These are phyloP conservation scores for Phrynocephalus forsythii DNA, from an alignment of 2,797 vertebrate genomes.

Conservation along the genomic window DNA sequence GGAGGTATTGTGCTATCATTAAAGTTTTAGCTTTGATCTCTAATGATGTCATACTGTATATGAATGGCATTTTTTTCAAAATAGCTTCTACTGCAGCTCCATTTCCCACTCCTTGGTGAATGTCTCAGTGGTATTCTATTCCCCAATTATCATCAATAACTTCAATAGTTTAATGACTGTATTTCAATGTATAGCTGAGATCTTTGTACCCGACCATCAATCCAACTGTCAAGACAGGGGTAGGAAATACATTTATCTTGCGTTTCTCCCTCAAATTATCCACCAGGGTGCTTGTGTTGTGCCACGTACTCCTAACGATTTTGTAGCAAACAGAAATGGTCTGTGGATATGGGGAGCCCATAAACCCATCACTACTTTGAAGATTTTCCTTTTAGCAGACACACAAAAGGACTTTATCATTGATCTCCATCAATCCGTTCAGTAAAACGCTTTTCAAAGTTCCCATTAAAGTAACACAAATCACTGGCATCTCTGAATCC, in stretches of 20 bases:
- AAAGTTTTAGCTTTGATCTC: neutral
- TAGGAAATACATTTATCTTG: neutral
- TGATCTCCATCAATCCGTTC: neutral
- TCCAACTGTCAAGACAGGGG: neutral
- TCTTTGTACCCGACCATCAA: neutral
- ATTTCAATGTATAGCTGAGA: neutral
- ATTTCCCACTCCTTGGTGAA: neutral
- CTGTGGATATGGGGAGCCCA: neutral
- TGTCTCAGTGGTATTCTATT: neutral
- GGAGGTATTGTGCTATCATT: neutral
- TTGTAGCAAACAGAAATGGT: constrained; percentile 6
- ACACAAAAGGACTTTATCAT: neutral
- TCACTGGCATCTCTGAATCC: constrained; percentile 2
- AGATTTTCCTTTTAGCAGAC: neutral
- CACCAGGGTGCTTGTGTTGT: neutral
- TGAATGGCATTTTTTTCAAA: neutral
- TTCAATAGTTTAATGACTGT: neutral
- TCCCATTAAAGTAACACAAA: constrained; percentile 56
- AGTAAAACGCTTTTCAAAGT: neutral
- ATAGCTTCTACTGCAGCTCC: neutral
- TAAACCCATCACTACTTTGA: neutral
- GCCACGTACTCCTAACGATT: neutral
- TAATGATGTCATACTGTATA: neutral
- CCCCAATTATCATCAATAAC: neutral
- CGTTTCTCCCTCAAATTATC: neutral